Base-by-base conservation (phyloP, 2,113 vertebrate genomes). In the Chloroceryle aenea region DNA sequence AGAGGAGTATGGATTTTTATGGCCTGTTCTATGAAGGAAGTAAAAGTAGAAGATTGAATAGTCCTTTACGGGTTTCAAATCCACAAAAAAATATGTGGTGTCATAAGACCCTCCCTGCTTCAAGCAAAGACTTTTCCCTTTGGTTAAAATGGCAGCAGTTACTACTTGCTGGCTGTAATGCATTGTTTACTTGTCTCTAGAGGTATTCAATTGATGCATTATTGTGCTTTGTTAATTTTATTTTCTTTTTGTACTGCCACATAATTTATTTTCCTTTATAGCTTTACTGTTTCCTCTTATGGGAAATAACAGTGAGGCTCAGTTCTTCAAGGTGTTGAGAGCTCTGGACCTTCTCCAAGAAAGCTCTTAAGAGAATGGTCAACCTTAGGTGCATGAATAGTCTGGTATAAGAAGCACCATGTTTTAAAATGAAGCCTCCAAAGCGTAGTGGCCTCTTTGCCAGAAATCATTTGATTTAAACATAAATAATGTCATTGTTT, bases 241-340 rank as follows among this genome's bases (percentile, higher is more conserved):
- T 61, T 95, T 86, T 50, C 38, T 79, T 93, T 93, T 83, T 47
- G 30, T 83, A 62, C 40, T 77, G 63, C 34, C 42, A 42, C 59
- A 80, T 85, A 38, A 2, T 42, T 90, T 66, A 85, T 74, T 73
- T 59, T 23, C 30, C 50, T 88, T 78, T 75, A 86, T 34, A 47
- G 34, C 34, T 86, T 89, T 79, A 71, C 26, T 81, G 86, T 47
- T 90, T 10, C 52, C 23, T 71, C 79, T 94, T 88, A 72, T 93
- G 90, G 90, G 88, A 93, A 96, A 92, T 94, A 92, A 86, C 11
- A 48, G 8, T 90, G 61, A 74, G 87, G 63, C 67, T 93, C 85
- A 92, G 64, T 75, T 45, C 38, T 86, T 92, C 56, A 80, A 96
- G 85, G 88, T 96, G 93, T 88, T 94, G 88, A 93, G 93, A 75